Evolutionary conservation across 2,797 vertebrate genomes (phyloP).

Genomic region (Chloroceryle amazona): DNA sequence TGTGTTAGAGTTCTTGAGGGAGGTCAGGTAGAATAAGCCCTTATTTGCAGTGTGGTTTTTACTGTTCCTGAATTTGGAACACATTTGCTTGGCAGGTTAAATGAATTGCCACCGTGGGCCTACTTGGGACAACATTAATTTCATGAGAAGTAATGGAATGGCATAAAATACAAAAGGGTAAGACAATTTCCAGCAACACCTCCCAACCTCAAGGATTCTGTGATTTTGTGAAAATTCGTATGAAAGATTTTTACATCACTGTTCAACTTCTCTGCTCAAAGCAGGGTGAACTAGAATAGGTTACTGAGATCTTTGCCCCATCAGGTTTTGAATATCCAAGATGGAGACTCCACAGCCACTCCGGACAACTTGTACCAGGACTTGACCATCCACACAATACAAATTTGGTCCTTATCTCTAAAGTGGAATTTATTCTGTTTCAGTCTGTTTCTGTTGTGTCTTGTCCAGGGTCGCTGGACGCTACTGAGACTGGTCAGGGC

Average conservation of each 20-base stretch:
- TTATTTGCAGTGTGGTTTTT: constrained; percentile 11
- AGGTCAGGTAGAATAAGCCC: constrained; percentile 40
- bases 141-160: background rate
- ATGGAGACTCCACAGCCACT: background rate
- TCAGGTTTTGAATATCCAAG: background rate
- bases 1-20: constrained; percentile 10
- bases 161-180: background rate
- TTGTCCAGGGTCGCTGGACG: background rate
- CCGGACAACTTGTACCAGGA: rapidly evolving
- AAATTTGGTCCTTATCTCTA: background rate
- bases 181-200: too few species aligned
- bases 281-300: background rate
- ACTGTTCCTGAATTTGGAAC: constrained; percentile 29
- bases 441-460: background rate
- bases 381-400: background rate
- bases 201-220: too few species aligned
- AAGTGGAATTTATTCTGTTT: background rate
- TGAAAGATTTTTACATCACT: too few species aligned
- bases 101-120: background rate
- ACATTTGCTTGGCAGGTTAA: background rate
- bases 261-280: background rate
- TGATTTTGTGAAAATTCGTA: too few species aligned
- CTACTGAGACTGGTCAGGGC: background rate
- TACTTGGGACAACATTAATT: background rate
- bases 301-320: background rate